These are phyloP conservation scores for Branchellion lobata DNA, from an alignment of 2,888 invertebrate genomes.

Conservation along the genomic window DNA sequence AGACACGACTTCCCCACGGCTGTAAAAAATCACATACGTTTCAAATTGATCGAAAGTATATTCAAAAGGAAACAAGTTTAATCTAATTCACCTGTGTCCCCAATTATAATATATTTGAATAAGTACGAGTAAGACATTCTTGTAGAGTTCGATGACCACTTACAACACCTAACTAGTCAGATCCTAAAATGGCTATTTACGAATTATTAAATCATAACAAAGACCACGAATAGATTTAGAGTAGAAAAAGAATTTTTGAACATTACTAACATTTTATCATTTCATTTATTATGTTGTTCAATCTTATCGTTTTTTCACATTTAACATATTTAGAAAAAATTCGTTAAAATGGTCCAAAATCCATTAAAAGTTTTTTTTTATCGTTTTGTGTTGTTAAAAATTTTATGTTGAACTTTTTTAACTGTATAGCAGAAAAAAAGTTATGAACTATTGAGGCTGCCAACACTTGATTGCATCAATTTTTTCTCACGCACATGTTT, in stretches of 20 bases:
- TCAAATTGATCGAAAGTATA: too few species aligned
- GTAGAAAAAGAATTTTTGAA: background rate
- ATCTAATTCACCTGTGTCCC: slow-evolving; percentile 51
- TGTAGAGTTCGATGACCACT: background rate
- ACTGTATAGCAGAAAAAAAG: background rate
- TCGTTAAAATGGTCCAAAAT: background rate
- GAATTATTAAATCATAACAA: slow-evolving; percentile 42
- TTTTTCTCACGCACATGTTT: background rate
- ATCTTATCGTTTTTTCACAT: background rate
- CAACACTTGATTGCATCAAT: background rate
- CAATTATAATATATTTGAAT: slow-evolving; percentile 54
- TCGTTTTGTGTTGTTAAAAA: background rate
- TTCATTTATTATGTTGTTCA: too few species aligned
- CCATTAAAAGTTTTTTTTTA: background rate
- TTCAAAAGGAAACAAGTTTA: background rate
- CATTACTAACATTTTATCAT: background rate
- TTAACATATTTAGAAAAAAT: background rate
- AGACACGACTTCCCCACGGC: slow-evolving; percentile 99
- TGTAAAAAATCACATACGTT: slow-evolving; percentile 62
- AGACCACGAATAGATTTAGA: background rate
- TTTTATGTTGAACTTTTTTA: background rate
- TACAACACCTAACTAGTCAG: background rate
- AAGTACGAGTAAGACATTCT: slow-evolving; percentile 54
- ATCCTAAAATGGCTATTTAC: slow-evolving; percentile 39
- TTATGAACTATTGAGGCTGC: too few species aligned